These are phyloP conservation scores for Clarias batrachus DNA, from an alignment of 2,113 vertebrate genomes.

Conservation along the genomic window DNA sequence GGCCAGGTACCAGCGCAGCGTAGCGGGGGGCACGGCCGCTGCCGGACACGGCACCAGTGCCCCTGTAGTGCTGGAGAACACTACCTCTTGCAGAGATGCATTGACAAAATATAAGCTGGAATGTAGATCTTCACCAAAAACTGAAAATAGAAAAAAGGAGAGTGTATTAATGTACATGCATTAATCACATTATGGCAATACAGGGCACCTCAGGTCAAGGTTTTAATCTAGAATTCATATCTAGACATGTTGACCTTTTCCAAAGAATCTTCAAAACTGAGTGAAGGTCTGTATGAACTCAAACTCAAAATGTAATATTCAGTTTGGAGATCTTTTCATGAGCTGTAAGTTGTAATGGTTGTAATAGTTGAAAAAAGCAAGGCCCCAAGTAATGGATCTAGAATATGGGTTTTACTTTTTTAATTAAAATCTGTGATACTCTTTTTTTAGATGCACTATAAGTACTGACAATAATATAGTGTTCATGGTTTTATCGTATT, in stretches of 20 bases:
- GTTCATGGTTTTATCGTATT: too few species aligned
- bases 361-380: background rate
- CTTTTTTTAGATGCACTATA: too few species aligned
- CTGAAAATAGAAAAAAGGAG: slow-evolving; percentile 71
- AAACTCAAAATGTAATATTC: too few species aligned
- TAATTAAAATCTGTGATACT: too few species aligned
- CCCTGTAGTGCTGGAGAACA: slow-evolving; percentile 99
- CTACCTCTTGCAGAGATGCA: slow-evolving; percentile 99
- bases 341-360: background rate
- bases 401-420: too few species aligned
- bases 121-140: slow-evolving; percentile 96
- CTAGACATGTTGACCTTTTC: background rate
- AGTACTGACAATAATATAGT: too few species aligned
- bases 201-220: background rate
- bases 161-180: background rate
- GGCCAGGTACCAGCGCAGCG: slow-evolving; percentile 96
- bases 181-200: background rate
- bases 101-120: slow-evolving; percentile 99
- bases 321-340: too few species aligned
- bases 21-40: slow-evolving; percentile 89
- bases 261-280: background rate
- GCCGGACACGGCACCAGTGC: slow-evolving; percentile 98
- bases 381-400: too few species aligned
- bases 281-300: background rate
- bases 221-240: background rate